Conservation (phyloP, 2,113 vertebrate genomes). For the Salvelinus namaycush region DNA sequence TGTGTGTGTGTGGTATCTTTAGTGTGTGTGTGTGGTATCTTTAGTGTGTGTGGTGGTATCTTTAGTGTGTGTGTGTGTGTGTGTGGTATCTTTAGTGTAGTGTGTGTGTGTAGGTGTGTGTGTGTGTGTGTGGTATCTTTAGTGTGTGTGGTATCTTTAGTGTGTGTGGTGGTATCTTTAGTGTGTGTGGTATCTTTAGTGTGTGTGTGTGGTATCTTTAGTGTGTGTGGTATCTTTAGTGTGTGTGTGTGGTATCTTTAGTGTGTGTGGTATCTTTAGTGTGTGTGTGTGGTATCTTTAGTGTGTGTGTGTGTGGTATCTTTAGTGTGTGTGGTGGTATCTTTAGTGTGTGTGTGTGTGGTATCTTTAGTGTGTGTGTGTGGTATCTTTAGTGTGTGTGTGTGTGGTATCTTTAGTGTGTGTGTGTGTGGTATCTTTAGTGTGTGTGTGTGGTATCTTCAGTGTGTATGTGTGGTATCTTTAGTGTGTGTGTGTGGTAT, state of each 20-base stretch:
- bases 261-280: too few relatives aligned
- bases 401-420: neutral
- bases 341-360: too few relatives aligned
- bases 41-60: neutral
- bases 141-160: neutral
- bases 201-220: too few relatives aligned
- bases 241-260: neutral
- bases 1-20: too few relatives aligned
- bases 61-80: conserved; percentile 1
- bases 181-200: too few relatives aligned
- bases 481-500: neutral
- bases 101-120: too few relatives aligned
- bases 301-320: neutral
- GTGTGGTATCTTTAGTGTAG: too few relatives aligned
- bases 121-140: neutral
- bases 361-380: too few relatives aligned
- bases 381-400: too few relatives aligned
- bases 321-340: neutral
- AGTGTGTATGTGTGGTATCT: neutral
- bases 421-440: neutral
- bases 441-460: neutral
- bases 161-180: neutral
- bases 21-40: too few relatives aligned
- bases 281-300: neutral
- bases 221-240: too few relatives aligned